phyloP scores from a whole-genome alignment of 37 sponge, comb jelly and placozoan species.

The Dysidea cf. avara region DNA sequence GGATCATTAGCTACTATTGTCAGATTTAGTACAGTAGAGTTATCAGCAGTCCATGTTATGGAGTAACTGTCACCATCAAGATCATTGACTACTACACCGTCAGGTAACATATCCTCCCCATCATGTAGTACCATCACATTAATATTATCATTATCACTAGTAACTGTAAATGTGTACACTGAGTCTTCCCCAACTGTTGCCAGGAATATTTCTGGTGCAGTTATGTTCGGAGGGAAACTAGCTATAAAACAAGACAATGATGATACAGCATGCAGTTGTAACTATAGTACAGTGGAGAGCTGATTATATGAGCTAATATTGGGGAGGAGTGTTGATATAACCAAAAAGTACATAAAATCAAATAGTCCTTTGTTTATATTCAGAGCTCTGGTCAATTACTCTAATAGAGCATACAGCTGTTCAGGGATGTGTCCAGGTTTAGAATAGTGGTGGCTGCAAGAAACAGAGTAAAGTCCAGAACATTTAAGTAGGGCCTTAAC shows the following conservation, averaged over 20 bases:
- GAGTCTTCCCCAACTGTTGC: conserved; percentile 16
- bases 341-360: no score
- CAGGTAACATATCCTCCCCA: neutral
- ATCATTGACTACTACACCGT: neutral
- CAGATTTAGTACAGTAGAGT: neutral
- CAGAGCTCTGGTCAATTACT: no score
- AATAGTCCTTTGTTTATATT: no score
- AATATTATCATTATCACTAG: neutral
- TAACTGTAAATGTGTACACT: conserved; percentile 37
- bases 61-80: conserved; percentile 1
- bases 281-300: no score
- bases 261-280: neutral
- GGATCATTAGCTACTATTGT: conserved; percentile 8
- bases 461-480: no score
- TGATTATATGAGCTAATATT: no score
- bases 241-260: conserved; percentile 7
- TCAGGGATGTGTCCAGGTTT: no score
- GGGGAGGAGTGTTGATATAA: no score
- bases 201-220: conserved; percentile 23
- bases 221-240: conserved; percentile 56
- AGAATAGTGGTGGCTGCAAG: no score
- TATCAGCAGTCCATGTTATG: neutral
- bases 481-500: no score
- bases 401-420: no score
- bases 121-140: neutral